Evolutionary conservation across 2,888 invertebrate species (phyloP), one percentile per base, ranked within the genome.

Genomic region (Parnassius mnemosyne): DNA sequence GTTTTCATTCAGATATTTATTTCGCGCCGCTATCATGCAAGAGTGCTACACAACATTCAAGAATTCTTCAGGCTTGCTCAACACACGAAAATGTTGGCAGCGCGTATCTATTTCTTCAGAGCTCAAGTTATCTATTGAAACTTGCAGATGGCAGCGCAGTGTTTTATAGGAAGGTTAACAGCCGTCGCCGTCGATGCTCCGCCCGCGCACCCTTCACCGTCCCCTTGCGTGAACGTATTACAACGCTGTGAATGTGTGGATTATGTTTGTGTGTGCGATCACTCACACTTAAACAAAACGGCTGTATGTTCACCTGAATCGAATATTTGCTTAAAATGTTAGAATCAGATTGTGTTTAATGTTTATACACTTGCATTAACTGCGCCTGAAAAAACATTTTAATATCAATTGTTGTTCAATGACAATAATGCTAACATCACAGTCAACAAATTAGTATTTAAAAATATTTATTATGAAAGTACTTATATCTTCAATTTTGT

Each of bases 61-160:
- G 71, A 56, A 52, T 81, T 77, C 78, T 76, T 74, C 63, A 74
- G 76, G 66, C 76, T 68, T 72, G 75, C 72, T 77, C 77, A 75
- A 78, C 76, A 74, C 75, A 73, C 73, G 77, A 72, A 78, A 81
- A 83, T 84, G 84, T 87, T 89, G 82, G 83, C 78, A 86, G 80
- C 88, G 82, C 85, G 87, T 77, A 84, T 83, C 79, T 83, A 80
- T 79, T 85, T 82, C 77, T 81, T 84, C 84, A 83, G 85, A 83
- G 81, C 78, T 83, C 88, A 84, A 88, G 90, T 91, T 91, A 85
- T 85, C 86, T 86, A 90, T 90, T 89, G 85, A 88, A 89, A 89
- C 90, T 85, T 87, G 87, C 85, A 91, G 91, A 91, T 89, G 91
- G 89, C 91, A 84, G 89, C 83, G 86, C 83, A 80, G 85, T 87